These are phyloP conservation scores for Pavo muticus DNA, from an alignment of 2,113 vertebrate genomes.

Conservation along the genomic window DNA sequence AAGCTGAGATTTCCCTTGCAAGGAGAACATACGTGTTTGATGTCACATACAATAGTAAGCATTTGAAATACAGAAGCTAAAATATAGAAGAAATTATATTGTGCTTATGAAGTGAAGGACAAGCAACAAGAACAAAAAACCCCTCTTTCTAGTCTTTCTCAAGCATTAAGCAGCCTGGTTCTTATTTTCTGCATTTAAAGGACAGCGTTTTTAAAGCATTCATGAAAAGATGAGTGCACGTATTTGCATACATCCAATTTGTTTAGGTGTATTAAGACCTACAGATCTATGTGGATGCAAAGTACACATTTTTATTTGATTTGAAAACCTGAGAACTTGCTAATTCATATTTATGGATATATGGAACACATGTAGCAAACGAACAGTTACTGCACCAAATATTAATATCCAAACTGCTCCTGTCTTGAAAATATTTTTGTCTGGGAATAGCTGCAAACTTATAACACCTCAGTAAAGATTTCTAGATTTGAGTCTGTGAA, in stretches of 20 bases:
- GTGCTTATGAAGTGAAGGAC: conserved; percentile 33
- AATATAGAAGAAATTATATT: conserved; percentile 47
- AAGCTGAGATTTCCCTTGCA: not conserved
- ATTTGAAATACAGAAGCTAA: conserved; percentile 39
- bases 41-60: conserved; percentile 5
- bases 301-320: not conserved
- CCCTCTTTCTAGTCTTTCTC: conserved; percentile 12
- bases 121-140: not conserved
- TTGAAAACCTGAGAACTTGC: not conserved
- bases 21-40: not conserved
- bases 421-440: not conserved
- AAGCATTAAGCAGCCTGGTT: not conserved
- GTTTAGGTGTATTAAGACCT: not conserved
- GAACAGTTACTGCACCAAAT: not conserved
- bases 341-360: not conserved
- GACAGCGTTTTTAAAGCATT: not conserved
- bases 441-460: not conserved
- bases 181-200: not conserved
- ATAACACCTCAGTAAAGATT: not conserved
- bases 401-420: not conserved
- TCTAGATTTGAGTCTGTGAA: not conserved
- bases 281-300: not conserved
- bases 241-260: not conserved
- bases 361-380: not conserved
- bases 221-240: not conserved